A percentile compares a stretch with the other conserved stretches of the same genome.
Evolutionary conservation across 2,888 invertebrate genomes (phyloP).

Genomic region (Ypsolopha scabrella): DNA sequence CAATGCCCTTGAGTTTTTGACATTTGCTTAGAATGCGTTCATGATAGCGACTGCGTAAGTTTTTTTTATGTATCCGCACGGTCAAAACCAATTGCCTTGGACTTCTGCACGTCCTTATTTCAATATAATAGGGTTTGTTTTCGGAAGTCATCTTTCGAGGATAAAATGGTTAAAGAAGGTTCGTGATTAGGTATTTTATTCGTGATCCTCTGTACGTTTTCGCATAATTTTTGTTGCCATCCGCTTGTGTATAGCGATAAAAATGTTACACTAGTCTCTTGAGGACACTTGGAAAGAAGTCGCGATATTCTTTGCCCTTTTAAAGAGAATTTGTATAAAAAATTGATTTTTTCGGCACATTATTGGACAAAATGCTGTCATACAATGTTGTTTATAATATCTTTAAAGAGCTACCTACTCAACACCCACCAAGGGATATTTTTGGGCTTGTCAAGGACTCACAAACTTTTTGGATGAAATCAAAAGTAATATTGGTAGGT

Average conservation of each 20-base stretch:
- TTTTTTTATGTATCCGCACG: not conserved
- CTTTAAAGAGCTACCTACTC: too few relatives aligned
- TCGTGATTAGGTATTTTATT: constrained; percentile 3
- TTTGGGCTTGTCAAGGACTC: too few relatives aligned
- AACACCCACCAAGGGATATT: too few relatives aligned
- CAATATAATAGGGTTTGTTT: too few relatives aligned
- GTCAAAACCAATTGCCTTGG: not conserved
- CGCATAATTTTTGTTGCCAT: not conserved
- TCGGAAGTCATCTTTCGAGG: too few relatives aligned
- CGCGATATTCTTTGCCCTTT: not conserved
- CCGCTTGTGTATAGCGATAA: not conserved
- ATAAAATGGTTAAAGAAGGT: not conserved
- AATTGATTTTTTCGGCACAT: not conserved
- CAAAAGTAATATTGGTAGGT: too few relatives aligned
- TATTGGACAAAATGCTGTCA: too few relatives aligned
- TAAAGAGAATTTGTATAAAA: not conserved
- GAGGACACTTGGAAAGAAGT: too few relatives aligned
- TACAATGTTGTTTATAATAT: too few relatives aligned
- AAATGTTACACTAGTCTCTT: not conserved
- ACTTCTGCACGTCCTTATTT: too few relatives aligned
- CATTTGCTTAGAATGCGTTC: constrained; percentile 1
- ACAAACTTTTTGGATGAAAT: too few relatives aligned
- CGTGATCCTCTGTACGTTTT: not conserved
- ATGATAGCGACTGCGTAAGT: not conserved
- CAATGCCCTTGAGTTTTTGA: constrained; percentile 1